Percentiles rank a stretch among this genome's conserved stretches.
Evolutionary conservation across 2,797 vertebrate genomes (phyloP).

Genomic region (Sebastes trivittatus): DNA sequence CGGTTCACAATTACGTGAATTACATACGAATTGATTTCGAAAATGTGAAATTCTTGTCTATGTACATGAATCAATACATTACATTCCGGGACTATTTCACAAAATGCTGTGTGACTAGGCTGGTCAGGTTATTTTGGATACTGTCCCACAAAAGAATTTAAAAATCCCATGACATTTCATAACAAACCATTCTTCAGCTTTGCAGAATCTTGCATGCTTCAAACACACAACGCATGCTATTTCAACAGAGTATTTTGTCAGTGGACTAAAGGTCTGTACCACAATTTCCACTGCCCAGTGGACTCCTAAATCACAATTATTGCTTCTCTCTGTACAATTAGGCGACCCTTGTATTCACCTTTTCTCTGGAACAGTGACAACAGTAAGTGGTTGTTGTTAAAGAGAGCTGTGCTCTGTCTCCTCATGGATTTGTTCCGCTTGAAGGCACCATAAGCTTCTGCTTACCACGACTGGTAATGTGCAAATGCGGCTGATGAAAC

Average conservation of each 20-base stretch:
- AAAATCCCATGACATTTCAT: background rate
- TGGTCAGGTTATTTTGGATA: no score
- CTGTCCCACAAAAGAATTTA: background rate
- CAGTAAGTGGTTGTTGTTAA: background rate
- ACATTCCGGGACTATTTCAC: no score
- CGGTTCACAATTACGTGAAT: no score
- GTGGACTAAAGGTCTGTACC: background rate
- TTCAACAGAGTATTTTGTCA: background rate
- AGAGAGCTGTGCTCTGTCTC: background rate
- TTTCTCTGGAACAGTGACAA: background rate
- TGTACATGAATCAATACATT: no score
- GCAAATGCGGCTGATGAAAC: background rate
- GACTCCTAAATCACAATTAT: background rate
- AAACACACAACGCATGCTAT: background rate
- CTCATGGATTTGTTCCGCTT: background rate
- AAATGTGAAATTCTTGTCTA: no score
- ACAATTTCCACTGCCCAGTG: background rate
- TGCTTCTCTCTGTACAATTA: background rate
- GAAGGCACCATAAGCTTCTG: background rate
- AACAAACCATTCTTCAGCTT: background rate
- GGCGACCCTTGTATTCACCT: background rate
- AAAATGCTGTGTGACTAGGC: accelerated
- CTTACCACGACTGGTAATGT: background rate
- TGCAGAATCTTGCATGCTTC: background rate
- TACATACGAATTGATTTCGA: no score